Percentiles rank a stretch among this genome's conserved stretches.
Conservation (phyloP, 2,797 vertebrate species). For the Danio aesculapii region DNA sequence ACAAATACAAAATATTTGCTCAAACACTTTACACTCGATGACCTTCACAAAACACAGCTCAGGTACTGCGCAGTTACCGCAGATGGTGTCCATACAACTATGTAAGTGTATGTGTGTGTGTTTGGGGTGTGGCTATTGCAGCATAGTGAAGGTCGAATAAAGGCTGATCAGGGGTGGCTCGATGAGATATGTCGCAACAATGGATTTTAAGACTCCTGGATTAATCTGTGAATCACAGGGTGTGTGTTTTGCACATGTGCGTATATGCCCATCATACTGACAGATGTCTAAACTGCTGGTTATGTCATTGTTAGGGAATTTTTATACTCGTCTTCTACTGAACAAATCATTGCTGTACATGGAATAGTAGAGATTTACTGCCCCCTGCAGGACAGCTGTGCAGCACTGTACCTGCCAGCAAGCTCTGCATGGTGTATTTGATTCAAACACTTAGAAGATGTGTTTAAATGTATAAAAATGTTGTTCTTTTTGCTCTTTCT, state of each 20-base stretch:
- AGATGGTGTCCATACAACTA: constrained; percentile 10
- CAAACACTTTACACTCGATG: background rate
- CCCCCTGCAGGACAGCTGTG: constrained; percentile 29
- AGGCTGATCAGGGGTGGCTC: constrained; percentile 1
- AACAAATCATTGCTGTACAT: background rate
- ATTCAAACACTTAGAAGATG: background rate
- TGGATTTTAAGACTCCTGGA: background rate
- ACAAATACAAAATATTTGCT: background rate
- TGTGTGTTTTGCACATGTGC: background rate
- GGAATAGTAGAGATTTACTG: constrained; percentile 14
- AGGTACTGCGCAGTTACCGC: background rate
- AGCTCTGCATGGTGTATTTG: background rate
- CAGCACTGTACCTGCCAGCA: background rate
- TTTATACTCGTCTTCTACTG: background rate
- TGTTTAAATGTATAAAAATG: background rate
- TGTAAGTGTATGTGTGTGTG: background rate
- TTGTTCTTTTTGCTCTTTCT: background rate
- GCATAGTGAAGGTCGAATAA: constrained; percentile 10
- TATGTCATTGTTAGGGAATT: background rate
- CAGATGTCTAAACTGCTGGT: background rate
- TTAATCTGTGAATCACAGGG: background rate
- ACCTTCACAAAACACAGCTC: background rate
- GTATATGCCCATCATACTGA: background rate
- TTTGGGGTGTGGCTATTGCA: background rate
- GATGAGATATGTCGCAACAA: background rate